Conservation (phyloP, 35 echinoderm and acorn worm genomes). For the Holothuria glaberrima region DNA sequence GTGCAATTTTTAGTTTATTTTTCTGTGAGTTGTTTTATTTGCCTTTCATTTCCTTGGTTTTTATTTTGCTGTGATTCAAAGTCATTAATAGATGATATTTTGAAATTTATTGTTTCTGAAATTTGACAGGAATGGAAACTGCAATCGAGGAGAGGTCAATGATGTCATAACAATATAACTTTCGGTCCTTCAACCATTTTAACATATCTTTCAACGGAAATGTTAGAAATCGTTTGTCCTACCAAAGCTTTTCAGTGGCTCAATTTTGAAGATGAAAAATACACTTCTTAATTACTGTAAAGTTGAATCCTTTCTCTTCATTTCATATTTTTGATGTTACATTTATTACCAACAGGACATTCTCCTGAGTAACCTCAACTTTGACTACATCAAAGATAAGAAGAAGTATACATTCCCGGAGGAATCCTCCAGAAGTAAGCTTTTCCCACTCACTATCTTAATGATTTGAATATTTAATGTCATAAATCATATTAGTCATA, state of each 20-base stretch:
- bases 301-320: too few species aligned
- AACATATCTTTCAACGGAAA: not conserved
- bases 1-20: too few species aligned
- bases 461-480: too few species aligned
- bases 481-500: too few species aligned
- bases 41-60: too few species aligned
- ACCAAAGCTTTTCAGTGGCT: not conserved
- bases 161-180: not conserved
- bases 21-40: too few species aligned
- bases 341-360: slow-evolving; percentile 51
- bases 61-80: too few species aligned
- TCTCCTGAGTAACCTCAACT: slow-evolving; percentile 89
- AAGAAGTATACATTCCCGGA: slow-evolving; percentile 98
- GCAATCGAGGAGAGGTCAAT: too few species aligned
- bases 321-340: not conserved
- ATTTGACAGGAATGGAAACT: too few species aligned
- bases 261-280: not conserved
- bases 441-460: too few species aligned
- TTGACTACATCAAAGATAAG: slow-evolving; percentile 86
- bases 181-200: not conserved
- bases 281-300: not conserved
- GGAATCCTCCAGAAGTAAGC: slow-evolving; percentile 70
- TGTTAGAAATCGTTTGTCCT: not conserved
- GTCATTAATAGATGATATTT: too few species aligned
- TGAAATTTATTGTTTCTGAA: too few species aligned